These are phyloP conservation scores for Rhabditophanes sp. DNA, from an alignment of 2,888 invertebrate species.

Conservation along the genomic window DNA sequence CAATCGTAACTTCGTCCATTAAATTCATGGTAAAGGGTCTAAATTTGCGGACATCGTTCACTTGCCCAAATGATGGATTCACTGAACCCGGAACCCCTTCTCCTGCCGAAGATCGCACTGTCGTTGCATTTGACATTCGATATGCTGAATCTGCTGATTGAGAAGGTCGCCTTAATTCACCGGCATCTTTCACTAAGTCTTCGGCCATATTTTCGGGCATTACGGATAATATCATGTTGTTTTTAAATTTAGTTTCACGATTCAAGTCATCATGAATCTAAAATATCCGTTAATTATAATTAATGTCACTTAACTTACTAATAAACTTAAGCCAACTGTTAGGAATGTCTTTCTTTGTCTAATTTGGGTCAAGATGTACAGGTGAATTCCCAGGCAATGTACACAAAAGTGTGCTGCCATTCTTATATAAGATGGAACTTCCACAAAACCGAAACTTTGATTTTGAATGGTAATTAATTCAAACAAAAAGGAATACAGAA, in stretches of 20 bases:
- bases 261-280: no score
- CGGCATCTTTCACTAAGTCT: constrained; percentile 48
- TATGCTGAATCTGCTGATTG: not conserved
- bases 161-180: constrained; percentile 41
- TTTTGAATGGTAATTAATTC: constrained; percentile 54
- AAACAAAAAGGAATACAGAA: constrained; percentile 67
- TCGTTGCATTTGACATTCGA: constrained; percentile 1
- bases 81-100: no score
- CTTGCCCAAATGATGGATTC: no score
- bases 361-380: constrained; percentile 68
- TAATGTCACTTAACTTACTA: no score
- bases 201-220: constrained; percentile 62
- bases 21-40: constrained; percentile 90
- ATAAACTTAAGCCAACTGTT: constrained; percentile 77
- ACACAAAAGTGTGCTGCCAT: constrained; percentile 62
- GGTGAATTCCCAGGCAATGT: constrained; percentile 78
- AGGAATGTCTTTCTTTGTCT: constrained; percentile 85
- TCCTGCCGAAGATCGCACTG: no score
- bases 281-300: no score
- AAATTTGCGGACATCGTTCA: constrained; percentile 51
- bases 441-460: constrained; percentile 5
- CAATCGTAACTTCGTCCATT: constrained; percentile 74
- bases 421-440: constrained; percentile 13
- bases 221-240: constrained; percentile 89
- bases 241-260: constrained; percentile 79